Base-by-base conservation (phyloP, 1,140 invertebrate species). In the Eriosoma lanigerum region DNA sequence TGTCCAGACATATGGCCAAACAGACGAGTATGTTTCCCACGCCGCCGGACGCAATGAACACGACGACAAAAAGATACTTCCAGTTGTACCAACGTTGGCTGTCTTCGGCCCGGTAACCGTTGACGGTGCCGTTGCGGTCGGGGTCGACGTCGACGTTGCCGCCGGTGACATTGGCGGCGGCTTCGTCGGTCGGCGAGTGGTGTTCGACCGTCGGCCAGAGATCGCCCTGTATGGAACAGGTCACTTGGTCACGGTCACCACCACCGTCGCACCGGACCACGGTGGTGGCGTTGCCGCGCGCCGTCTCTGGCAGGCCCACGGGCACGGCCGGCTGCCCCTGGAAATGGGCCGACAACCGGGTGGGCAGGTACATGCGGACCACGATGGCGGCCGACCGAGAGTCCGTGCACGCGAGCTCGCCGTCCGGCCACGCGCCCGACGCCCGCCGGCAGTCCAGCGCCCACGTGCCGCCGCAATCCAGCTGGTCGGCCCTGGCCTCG, bases 11-110 rank as follows among this genome's bases (percentile, higher is more conserved):
- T 38, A 98, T 91, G 0, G 95, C 95, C 82, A 96, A 87, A 86
- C 95, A 96, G 50, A 98, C 96, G 32, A 98, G 88, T 81, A 95
- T 92, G 86, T 98, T 98, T 46, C 96, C 96, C 68, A 97, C 85
- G 17, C 94, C 92, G 24, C 96, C 96, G 12, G 94, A 92, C 29
- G 93, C 87, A 83, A 96, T 95, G 84, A 96, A 93, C 83, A 94
- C 88, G 78, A 93, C 88, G 32, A 92, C 90, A 85, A 93, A 91
- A 19, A 94, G 85, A 84, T 93, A 93, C 84, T 89, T 90, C 93
- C 92, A 94, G 83, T 93, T 91, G 84, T 90, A 91, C 21, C 62
- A 86, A 83, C 62, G 82, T 78, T 81, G 54, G 75, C 72, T 68
- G 82, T 84, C 83, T 81, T 83, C 62, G 81, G 78, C 21, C 24